Evolutionary conservation across 2,888 invertebrate genomes (phyloP).

Genomic region (Timema podura): DNA sequence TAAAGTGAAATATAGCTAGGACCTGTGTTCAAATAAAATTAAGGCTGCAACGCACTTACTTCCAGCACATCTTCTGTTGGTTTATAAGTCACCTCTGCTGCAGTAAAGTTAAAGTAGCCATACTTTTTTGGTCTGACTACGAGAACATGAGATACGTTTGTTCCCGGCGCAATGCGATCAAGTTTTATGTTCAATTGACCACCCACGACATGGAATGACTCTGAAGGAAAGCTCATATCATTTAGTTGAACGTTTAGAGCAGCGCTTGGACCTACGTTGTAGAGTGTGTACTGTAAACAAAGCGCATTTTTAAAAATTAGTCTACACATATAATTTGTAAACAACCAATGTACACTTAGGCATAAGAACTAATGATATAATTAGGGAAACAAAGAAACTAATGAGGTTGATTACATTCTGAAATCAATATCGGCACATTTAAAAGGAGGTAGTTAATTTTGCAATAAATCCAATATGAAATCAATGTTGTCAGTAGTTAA

Average conservation of each 20-base stretch:
- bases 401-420: too few species aligned
- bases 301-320: conserved; percentile 71
- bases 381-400: too few species aligned
- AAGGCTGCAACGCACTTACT: conserved; percentile 24
- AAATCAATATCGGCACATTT: too few species aligned
- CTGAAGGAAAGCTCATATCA: conserved; percentile 89
- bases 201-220: conserved; percentile 84
- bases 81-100: conserved; percentile 88
- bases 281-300: conserved; percentile 68
- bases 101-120: conserved; percentile 96
- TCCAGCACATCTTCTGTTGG: conserved; percentile 76
- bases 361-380: too few species aligned
- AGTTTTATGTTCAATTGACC: conserved; percentile 79
- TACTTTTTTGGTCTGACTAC: conserved; percentile 84
- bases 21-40: too few species aligned
- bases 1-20: too few species aligned
- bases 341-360: too few species aligned
- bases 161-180: conserved; percentile 86
- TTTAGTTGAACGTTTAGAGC: conserved; percentile 84
- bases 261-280: conserved; percentile 87
- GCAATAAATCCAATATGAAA: too few species aligned
- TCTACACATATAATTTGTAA: conserved; percentile 54
- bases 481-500: too few species aligned
- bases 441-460: too few species aligned
- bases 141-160: conserved; percentile 90